Evolutionary conservation across 2,888 invertebrate species (phyloP).

Genomic region (Eupithecia vulgata): DNA sequence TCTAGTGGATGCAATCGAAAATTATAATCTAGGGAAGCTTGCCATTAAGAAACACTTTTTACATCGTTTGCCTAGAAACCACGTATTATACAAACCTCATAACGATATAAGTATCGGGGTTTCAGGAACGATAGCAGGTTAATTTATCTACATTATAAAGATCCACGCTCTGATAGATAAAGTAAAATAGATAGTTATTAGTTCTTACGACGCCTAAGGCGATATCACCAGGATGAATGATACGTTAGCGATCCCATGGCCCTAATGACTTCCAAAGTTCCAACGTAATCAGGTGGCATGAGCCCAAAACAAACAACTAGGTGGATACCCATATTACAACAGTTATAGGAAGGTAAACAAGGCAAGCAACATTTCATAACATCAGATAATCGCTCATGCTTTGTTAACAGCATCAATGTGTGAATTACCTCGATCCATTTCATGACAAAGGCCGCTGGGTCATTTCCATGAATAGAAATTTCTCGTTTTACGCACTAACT

Average conservation of each 20-base stretch:
- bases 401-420: conserved; percentile 38
- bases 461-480: conserved; percentile 29
- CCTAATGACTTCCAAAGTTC: neutral
- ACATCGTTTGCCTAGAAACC: conserved; percentile 29
- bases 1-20: conserved; percentile 42
- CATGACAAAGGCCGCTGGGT: conserved; percentile 37
- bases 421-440: conserved; percentile 43
- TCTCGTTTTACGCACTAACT: neutral
- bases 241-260: neutral
- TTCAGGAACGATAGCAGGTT: conserved; percentile 21
- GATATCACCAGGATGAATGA: neutral
- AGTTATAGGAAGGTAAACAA: conserved; percentile 8
- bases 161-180: neutral
- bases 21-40: conserved; percentile 27
- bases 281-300: neutral
- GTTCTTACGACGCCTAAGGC: neutral
- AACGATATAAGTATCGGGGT: conserved; percentile 19
- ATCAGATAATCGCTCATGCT: conserved; percentile 39
- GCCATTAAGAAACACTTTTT: conserved; percentile 34
- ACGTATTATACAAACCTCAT: conserved; percentile 29
- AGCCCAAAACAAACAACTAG: neutral
- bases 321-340: neutral
- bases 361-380: conserved; percentile 36
- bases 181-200: neutral
- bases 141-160: conserved; percentile 4